Percentiles rank a stretch among this genome's conserved stretches.
Conservation (phyloP, 2,797 vertebrate species). For the Cirrhinus mrigala region DNA sequence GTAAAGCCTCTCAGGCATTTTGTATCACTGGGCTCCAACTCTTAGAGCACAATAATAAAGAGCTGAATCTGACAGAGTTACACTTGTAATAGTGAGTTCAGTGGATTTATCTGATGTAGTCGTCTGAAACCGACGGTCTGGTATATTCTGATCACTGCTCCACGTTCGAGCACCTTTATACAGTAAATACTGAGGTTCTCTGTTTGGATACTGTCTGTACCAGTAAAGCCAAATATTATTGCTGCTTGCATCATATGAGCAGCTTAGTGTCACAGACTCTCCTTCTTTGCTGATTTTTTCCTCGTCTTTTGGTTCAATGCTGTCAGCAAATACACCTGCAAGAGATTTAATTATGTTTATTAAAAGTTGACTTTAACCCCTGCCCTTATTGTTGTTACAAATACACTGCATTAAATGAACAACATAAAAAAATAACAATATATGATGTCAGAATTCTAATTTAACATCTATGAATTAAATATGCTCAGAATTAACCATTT, state of each 20-base stretch:
- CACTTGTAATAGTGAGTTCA: neutral
- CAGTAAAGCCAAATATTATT: fast-evolving
- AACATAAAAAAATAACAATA: neutral
- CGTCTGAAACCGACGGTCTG: neutral
- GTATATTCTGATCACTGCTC: neutral
- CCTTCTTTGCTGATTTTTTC: neutral
- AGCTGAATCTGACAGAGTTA: slow-evolving; percentile 39
- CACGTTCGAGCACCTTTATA: slow-evolving; percentile 9
- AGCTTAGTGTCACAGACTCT: slow-evolving; percentile 19
- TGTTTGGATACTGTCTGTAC: slow-evolving; percentile 43
- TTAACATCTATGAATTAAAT: neutral
- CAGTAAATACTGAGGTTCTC: slow-evolving; percentile 53
- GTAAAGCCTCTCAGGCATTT: slow-evolving; percentile 11
- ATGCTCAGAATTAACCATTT: no score
- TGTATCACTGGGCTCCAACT: slow-evolving; percentile 11
- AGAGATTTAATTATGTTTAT: neutral
- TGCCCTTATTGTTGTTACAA: neutral
- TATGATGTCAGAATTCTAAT: neutral
- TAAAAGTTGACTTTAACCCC: neutral
- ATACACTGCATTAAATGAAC: neutral
- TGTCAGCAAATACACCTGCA: neutral
- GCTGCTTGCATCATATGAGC: slow-evolving; percentile 20
- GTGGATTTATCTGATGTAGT: neutral
- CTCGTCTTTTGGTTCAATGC: slow-evolving; percentile 2
- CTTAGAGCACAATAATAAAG: neutral